These are phyloP conservation scores for Virgularia gustaviana DNA, from an alignment of 92 coral and sea anemone genomes.

Conservation along the genomic window DNA sequence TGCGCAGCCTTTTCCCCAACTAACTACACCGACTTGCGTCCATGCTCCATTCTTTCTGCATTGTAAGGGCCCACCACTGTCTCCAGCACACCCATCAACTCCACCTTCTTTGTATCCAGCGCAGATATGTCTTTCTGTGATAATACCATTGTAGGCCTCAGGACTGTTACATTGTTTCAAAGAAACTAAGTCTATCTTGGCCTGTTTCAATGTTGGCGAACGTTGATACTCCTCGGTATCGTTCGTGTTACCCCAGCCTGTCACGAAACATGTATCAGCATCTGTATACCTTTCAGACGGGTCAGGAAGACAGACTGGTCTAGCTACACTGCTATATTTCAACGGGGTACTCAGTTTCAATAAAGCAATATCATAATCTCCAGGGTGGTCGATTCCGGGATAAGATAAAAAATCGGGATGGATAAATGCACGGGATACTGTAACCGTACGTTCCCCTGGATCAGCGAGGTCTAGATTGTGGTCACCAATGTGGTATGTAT, in stretches of 20 bases:
- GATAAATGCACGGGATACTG: slow-evolving; percentile 39
- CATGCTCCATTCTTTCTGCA: slow-evolving; percentile 62
- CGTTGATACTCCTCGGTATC: slow-evolving; percentile 33
- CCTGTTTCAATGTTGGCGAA: slow-evolving; percentile 48
- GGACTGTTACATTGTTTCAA: slow-evolving; percentile 51
- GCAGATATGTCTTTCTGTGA: slow-evolving; percentile 49
- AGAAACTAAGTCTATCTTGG: slow-evolving; percentile 52
- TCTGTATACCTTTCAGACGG: slow-evolving; percentile 27
- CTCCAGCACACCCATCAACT: slow-evolving; percentile 61
- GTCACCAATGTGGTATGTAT: slow-evolving; percentile 49
- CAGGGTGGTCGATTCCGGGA: slow-evolving; percentile 17
- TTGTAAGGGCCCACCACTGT: slow-evolving; percentile 71
- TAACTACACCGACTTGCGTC: slow-evolving; percentile 61
- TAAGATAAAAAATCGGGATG: slow-evolving; percentile 43
- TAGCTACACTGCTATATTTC: slow-evolving; percentile 52
- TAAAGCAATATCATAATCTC: slow-evolving; percentile 57
- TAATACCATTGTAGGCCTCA: slow-evolving; percentile 51
- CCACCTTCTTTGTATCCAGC: slow-evolving; percentile 56
- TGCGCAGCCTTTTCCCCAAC: slow-evolving; percentile 63
- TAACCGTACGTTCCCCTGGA: slow-evolving; percentile 57
- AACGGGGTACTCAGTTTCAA: slow-evolving; percentile 55
- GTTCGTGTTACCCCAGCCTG: slow-evolving; percentile 82
- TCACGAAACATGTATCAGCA: slow-evolving; percentile 62
- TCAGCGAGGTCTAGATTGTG: slow-evolving; percentile 52
- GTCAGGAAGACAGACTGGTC: slow-evolving; percentile 63